Evolutionary conservation across 2,888 invertebrate species (phyloP), one percentile per base, ranked within the genome.

Genomic region (Amiota communis): DNA sequence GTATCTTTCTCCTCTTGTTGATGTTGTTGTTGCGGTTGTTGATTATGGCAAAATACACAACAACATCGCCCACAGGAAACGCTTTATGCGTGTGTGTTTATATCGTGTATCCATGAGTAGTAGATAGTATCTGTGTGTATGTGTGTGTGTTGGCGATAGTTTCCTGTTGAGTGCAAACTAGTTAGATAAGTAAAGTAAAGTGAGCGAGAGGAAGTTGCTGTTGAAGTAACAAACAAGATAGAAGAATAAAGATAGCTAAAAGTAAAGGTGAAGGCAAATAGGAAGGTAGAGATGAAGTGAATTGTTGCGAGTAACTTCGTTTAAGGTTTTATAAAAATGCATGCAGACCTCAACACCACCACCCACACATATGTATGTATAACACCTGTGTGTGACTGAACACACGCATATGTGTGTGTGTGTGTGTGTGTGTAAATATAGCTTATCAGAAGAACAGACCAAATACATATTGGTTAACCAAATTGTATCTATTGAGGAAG

Each of bases 41-140:
- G 70, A 36, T n/a, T 61, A 10, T 61, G 63, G 36, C 36, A 36
- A 36, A 2, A 36, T 23, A 23, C 23, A 36, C 36, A 36, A 36
- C 36, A 36, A 36, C 71, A 56, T 64, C 87, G 86, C 87, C 86
- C 86, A 87, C 87, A 87, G 87, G 87, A 87, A 86, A 86, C 85
- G 79, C 78, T 69, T 56, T 68, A 72, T 36, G 36, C 36, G 36
- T 36, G 36, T 36, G 36, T 36, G 36, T 36, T 36, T 36, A 36
- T 36, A 36, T 36, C 36, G 36, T 36, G 36, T 36, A 36, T 23
- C 23, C 3, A 23, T 23, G 23, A 2, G 3, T 36, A 36, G 36
- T 36, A 36, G 36, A 36, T 36, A 36, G 36, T 36, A 36, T 36
- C 36, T 36, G 36, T 36, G 36, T 36, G 23, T 23, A 3, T 23